A percentile compares a stretch with the other conserved stretches of the same genome.
These are phyloP conservation scores for Callipepla californica DNA, from an alignment of 2,113 vertebrate species.

Conservation along the genomic window DNA sequence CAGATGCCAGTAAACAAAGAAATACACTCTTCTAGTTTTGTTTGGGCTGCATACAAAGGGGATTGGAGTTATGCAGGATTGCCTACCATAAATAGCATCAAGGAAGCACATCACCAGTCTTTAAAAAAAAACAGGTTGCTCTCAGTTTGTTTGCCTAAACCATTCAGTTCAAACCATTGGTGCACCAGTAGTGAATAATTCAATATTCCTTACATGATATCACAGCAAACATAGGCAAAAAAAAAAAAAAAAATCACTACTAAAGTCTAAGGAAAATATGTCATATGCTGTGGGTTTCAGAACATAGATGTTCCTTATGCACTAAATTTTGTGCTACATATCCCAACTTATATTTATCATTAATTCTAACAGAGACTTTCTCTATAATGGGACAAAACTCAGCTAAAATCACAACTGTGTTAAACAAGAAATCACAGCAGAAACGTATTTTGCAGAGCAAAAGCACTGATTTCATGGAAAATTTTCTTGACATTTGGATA, in stretches of 20 bases:
- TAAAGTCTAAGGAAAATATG: background rate
- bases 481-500: constrained; percentile 44
- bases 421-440: background rate
- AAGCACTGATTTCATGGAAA: constrained; percentile 28
- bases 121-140: background rate
- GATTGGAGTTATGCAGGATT: background rate
- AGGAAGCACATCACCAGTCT: background rate
- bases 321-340: background rate
- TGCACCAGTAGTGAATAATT: background rate
- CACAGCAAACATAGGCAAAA: background rate
- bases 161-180: constrained; percentile 4
- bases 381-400: constrained; percentile 8
- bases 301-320: background rate
- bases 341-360: background rate
- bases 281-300: background rate
- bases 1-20: constrained; percentile 54
- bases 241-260: background rate
- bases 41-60: background rate
- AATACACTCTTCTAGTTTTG: constrained; percentile 19
- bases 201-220: constrained; percentile 19
- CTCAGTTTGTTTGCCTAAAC: background rate
- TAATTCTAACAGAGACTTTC: background rate
- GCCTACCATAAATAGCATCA: background rate
- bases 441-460: background rate
- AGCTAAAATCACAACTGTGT: background rate